Conservation (phyloP, 2,888 invertebrate genomes). For the Pilophorus perplexus region DNA sequence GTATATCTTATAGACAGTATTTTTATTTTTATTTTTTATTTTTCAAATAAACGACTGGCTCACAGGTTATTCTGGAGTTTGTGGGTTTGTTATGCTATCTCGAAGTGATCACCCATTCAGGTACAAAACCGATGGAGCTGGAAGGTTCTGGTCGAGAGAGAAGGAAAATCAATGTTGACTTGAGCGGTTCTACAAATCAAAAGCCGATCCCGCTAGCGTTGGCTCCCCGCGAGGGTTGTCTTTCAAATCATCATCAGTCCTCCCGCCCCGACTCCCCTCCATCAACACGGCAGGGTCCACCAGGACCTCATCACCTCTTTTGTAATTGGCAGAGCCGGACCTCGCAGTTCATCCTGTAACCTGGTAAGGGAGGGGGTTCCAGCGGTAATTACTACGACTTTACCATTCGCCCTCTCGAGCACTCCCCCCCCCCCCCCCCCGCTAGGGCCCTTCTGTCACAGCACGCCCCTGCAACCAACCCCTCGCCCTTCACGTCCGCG, state of each 20-base stretch:
- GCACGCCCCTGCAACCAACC: neutral
- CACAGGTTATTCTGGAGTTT: no score
- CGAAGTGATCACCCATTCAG: no score
- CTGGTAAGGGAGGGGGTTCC: neutral
- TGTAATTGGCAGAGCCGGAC: conserved; percentile 13
- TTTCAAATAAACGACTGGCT: no score
- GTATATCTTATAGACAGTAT: no score
- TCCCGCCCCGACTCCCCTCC: neutral
- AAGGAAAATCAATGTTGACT: neutral
- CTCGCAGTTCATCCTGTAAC: neutral
- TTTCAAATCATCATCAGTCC: conserved; percentile 22
- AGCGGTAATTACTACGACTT: conserved; percentile 15
- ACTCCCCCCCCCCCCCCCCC: neutral
- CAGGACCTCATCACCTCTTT: conserved; percentile 16
- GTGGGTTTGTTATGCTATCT: no score
- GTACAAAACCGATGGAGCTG: no score
- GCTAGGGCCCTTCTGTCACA: neutral
- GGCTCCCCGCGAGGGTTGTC: neutral
- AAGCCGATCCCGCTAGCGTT: conserved; percentile 7
- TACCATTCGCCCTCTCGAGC: neutral
- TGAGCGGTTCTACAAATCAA: conserved; percentile 7
- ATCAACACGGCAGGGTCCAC: neutral
- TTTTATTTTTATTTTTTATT: no score
- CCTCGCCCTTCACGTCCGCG: neutral
- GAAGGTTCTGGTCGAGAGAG: no score